Base-by-base conservation (phyloP, 2,888 invertebrate species). In the Pammene fasciana region DNA sequence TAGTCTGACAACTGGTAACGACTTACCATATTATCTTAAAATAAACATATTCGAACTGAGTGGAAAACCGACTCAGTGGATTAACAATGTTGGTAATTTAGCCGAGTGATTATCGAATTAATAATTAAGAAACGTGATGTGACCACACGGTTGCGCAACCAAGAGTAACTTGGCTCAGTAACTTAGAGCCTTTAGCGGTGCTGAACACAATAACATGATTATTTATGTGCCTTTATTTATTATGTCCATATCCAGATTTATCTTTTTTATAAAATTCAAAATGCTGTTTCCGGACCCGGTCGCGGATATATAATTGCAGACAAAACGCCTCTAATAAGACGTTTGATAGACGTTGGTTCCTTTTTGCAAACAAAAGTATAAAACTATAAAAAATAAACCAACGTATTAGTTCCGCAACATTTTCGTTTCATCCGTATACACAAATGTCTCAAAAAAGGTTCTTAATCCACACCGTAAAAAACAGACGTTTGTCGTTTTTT, bases 401-500 rank as follows among this genome's bases (percentile, higher is more conserved):
- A 57, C 50, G 26, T 8, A 64, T 56, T 68, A 64, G 48, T 57
- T 43, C 56, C 41, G 48, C 36, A 50, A 62, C 41, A 16, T 56
- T 52, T 57, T 64, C 50, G 64, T 16, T 45, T 52, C 57, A 65
- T 57, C 64, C 9, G 64, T 45, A 64, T 16, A 67, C 60, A 59
- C 43, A 50, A 60, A 52, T 65, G 34, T 60, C 65, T 18, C 60
- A 18, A 43, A 78, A 78, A 75, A 74, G 76, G 75, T 75, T 71
- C 56, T 73, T 72, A 65, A 74, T 74, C 71, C 70, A 50, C 60
- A 55, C 34, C 68, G 73, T 75, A 84, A 85, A 86, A 86, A 86
- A 78, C 68, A 52, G 72, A 75, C 81, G 73, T 75, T 82, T 80
- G 80, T 73, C 72, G 71, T 65, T 82, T 85, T 84, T 85, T 78